phyloP scores from a whole-genome alignment of 2,888 invertebrate genomes.

The Pristionchus arcanus region DNA sequence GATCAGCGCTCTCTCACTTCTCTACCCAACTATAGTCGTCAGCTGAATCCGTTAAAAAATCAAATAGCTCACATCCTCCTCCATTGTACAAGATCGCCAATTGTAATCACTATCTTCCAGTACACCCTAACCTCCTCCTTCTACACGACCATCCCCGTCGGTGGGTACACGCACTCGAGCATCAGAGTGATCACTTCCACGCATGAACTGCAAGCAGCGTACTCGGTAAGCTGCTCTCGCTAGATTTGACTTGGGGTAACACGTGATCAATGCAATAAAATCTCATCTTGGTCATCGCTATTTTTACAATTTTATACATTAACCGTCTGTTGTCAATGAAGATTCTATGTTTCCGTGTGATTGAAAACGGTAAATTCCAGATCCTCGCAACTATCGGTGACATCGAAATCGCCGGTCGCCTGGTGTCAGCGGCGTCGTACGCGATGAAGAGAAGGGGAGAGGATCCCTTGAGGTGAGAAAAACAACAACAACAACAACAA shows the following conservation, averaged over 20 bases:
- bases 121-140: slow-evolving; percentile 81
- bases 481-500: no score
- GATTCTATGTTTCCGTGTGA: no score
- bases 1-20: no score
- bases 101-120: slow-evolving; percentile 58
- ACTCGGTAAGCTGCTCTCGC: background rate
- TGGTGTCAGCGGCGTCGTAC: slow-evolving; percentile 59
- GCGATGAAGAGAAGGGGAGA: slow-evolving; percentile 29
- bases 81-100: no score
- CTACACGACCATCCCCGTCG: slow-evolving; percentile 81
- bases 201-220: background rate
- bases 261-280: no score
- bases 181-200: background rate
- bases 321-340: no score
- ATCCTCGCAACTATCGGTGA: slow-evolving; percentile 71
- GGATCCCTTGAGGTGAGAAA: slow-evolving; percentile 38
- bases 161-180: slow-evolving; percentile 79
- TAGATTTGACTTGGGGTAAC: no score
- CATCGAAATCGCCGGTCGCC: slow-evolving; percentile 58
- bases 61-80: no score
- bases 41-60: no score
- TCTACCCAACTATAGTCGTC: no score
- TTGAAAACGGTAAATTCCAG: background rate
- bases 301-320: no score
- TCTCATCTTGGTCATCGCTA: no score